Conservation (phyloP, 2,888 invertebrate species). For the Amphipoea oculea region DNA sequence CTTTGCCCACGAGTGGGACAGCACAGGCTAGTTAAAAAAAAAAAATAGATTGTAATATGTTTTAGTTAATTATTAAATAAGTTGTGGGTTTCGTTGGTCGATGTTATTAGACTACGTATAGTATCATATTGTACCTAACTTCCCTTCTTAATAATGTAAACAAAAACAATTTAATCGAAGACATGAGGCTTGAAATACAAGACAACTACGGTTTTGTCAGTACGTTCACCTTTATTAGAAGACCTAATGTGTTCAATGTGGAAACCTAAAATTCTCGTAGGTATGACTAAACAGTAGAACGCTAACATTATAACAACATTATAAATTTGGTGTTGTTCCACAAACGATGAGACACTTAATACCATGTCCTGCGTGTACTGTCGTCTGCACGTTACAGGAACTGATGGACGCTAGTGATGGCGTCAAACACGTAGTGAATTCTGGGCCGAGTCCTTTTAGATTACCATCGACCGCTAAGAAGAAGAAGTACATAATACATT, state of each 20-base stretch:
- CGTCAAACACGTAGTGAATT: too few relatives aligned
- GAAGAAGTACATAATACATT: neutral
- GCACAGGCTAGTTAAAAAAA: too few relatives aligned
- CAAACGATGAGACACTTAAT: too few relatives aligned
- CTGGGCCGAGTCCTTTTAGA: too few relatives aligned
- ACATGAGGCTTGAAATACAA: slow-evolving; percentile 5
- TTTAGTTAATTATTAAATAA: neutral
- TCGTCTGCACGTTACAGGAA: too few relatives aligned
- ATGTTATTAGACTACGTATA: neutral
- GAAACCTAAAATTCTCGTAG: neutral
- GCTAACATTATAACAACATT: neutral
- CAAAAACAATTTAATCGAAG: slow-evolving; percentile 4
- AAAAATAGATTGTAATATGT: too few relatives aligned
- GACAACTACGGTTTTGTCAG: neutral
- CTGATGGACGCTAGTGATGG: too few relatives aligned
- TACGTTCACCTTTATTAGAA: neutral
- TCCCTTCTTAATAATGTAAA: neutral
- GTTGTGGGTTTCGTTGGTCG: neutral
- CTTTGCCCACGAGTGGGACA: too few relatives aligned
- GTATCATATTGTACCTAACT: neutral
- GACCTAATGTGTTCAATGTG: neutral
- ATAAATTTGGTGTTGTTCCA: too few relatives aligned
- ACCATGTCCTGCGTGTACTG: too few relatives aligned
- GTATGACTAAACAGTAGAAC: neutral
- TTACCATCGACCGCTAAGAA: too few relatives aligned